Evolutionary conservation across 2,888 invertebrate genomes (phyloP).

Genomic region (Chaetogeoica ovagalla): DNA sequence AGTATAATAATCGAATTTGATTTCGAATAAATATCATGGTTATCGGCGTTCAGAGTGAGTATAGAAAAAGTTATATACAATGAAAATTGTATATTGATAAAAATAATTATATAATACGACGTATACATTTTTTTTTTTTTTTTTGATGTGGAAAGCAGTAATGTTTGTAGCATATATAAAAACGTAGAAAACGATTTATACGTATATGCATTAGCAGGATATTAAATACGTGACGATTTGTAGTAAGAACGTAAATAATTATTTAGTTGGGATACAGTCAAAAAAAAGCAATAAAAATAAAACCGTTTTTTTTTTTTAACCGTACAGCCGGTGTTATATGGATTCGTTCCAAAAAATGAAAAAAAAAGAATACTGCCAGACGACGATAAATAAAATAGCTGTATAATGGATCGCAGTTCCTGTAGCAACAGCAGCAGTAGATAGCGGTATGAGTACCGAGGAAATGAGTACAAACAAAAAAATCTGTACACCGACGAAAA

Average conservation of each 20-base stretch:
- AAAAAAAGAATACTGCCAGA: conserved; percentile 10
- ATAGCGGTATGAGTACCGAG: background rate
- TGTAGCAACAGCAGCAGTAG: background rate
- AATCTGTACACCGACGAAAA: conserved; percentile 15
- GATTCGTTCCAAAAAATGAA: conserved; percentile 42
- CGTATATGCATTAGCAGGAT: background rate
- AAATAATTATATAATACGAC: no score
- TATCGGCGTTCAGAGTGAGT: no score
- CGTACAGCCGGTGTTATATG: conserved; percentile 21
- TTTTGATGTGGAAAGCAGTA: no score
- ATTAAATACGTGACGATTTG: conserved; percentile 8
- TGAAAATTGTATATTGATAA: no score
- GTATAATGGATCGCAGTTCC: conserved; percentile 43
- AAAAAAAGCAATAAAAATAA: background rate
- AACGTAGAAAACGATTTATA: no score
- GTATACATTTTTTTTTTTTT: no score
- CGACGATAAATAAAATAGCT: conserved; percentile 45
- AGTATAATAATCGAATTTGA: no score
- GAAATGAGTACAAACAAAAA: conserved; percentile 25
- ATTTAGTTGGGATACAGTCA: background rate
- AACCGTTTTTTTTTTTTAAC: conserved; percentile 24
- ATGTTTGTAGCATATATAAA: no score
- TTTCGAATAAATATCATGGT: no score
- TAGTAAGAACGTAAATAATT: background rate
- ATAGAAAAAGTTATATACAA: no score